Conservation (phyloP, 2,113 vertebrate genomes). For the Tympanuchus pallidicinctus region DNA sequence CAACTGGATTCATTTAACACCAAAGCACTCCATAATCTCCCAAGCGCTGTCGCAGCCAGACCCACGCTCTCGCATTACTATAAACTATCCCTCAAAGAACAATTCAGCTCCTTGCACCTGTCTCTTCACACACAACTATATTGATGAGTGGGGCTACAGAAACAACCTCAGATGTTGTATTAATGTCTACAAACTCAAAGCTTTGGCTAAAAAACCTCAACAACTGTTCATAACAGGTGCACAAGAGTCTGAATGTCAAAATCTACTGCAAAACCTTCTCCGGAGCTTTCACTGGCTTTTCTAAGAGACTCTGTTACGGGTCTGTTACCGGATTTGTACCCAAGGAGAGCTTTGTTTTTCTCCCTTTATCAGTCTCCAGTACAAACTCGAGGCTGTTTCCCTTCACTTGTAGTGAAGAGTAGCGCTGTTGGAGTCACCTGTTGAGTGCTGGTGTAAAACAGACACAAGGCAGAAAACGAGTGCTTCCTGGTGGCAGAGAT, state of each 20-base stretch:
- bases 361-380: not conserved
- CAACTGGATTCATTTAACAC: conserved; percentile 12
- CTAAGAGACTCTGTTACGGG: not conserved
- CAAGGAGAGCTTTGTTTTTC: not conserved
- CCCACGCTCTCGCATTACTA: conserved; percentile 29
- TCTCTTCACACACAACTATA: conserved; percentile 32
- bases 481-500: not conserved
- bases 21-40: conserved; percentile 29
- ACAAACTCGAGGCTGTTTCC: not conserved
- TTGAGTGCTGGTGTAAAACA: not conserved
- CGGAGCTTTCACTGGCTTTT: not conserved
- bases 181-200: conserved; percentile 60
- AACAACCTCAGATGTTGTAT: conserved; percentile 56
- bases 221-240: conserved; percentile 75
- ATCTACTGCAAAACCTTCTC: not conserved
- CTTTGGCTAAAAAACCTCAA: conserved; percentile 48
- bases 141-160: not conserved
- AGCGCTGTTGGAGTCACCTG: accelerated
- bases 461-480: not conserved
- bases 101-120: conserved; percentile 63
- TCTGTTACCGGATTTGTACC: not conserved
- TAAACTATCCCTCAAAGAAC: conserved; percentile 52
- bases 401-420: not conserved
- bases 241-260: not conserved
- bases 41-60: not conserved